Conservation (phyloP, 2,888 invertebrate genomes). For the Chrysodeixis includens region DNA sequence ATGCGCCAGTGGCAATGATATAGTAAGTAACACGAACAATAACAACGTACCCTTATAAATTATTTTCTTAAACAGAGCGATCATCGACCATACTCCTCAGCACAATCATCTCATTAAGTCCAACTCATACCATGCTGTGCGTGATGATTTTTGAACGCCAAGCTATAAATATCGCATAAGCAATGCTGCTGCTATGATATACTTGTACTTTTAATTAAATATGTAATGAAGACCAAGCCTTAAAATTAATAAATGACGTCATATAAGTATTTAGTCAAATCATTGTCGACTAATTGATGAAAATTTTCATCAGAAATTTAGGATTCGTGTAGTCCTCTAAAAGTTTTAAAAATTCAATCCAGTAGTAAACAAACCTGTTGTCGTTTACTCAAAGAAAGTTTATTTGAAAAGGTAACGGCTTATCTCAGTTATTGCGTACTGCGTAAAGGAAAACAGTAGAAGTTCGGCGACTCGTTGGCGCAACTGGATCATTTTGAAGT, state of each 20-base stretch:
- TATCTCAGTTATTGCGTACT: background rate
- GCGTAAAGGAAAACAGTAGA: constrained; percentile 2
- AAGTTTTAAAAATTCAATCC: too few relatives aligned
- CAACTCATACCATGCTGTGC: background rate
- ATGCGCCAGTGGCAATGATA: constrained; percentile 85
- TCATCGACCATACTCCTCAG: background rate
- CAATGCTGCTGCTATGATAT: background rate
- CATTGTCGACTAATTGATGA: too few relatives aligned
- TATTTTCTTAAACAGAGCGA: background rate
- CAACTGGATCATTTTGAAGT: background rate
- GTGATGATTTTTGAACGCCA: background rate
- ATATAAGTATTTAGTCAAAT: too few relatives aligned
- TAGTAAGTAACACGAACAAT: constrained; percentile 57
- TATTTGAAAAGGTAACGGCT: background rate
- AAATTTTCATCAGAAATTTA: too few relatives aligned
- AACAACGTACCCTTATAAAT: background rate
- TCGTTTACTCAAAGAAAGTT: background rate
- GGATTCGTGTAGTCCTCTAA: too few relatives aligned
- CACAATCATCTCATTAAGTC: background rate
- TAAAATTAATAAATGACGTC: too few relatives aligned
- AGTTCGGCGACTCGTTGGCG: background rate
- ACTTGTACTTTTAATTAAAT: too few relatives aligned
- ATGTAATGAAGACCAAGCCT: too few relatives aligned
- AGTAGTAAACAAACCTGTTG: background rate
- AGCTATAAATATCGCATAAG: background rate